A percentile compares a stretch with the other conserved stretches of the same genome.
These are phyloP conservation scores for Drosophila prostipennis DNA, from an alignment of 2,888 invertebrate genomes.

Conservation along the genomic window DNA sequence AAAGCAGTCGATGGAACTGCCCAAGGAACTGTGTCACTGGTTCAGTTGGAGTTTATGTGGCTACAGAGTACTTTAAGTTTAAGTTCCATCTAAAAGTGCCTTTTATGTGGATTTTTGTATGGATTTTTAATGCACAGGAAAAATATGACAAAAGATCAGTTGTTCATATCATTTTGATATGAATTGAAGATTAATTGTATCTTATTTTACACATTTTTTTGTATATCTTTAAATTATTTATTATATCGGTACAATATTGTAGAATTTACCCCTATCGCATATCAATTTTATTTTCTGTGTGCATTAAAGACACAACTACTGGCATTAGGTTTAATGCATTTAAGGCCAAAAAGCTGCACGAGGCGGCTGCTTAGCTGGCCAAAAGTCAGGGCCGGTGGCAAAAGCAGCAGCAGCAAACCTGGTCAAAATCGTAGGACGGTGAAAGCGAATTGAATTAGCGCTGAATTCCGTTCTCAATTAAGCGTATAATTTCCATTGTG, in stretches of 20 bases:
- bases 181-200: too few relatives aligned
- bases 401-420: neutral
- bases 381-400: constrained; percentile 7
- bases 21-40: constrained; percentile 32
- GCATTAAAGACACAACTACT: too few relatives aligned
- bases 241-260: too few relatives aligned
- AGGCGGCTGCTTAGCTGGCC: constrained; percentile 17
- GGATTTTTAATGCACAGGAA: too few relatives aligned
- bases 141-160: too few relatives aligned
- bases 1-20: constrained; percentile 15
- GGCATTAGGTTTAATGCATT: neutral
- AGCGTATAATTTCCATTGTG: constrained; percentile 55
- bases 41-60: constrained; percentile 6
- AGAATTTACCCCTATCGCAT: too few relatives aligned
- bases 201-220: too few relatives aligned
- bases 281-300: too few relatives aligned
- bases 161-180: too few relatives aligned
- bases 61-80: neutral
- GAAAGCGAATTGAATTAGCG: constrained; percentile 67
- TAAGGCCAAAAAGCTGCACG: constrained; percentile 1
- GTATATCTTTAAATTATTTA: too few relatives aligned
- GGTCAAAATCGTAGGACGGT: constrained; percentile 1
- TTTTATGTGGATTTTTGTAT: too few relatives aligned
- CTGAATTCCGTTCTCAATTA: constrained; percentile 70
- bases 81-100: neutral